Evolutionary conservation across 2,113 vertebrate species (phyloP).

Genomic region (Dipodomys spectabilis): DNA sequence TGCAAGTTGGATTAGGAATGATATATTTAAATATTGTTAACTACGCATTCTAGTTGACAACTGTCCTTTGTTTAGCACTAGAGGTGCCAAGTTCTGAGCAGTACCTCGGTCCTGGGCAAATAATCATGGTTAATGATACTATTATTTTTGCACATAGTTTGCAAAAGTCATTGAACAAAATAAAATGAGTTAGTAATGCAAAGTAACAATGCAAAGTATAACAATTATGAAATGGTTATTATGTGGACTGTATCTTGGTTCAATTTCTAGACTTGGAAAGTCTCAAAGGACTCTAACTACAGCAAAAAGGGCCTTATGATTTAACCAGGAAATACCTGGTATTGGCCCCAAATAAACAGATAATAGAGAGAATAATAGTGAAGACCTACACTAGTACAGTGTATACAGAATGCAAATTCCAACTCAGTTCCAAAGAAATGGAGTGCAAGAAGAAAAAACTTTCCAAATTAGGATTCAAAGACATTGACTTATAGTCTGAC

Average conservation of each 20-base stretch:
- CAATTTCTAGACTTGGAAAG: neutral
- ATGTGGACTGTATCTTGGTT: neutral
- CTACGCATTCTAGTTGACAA: fast-evolving
- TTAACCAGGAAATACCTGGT: neutral
- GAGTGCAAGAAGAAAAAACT: neutral
- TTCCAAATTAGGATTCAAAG: neutral
- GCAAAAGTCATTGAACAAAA: neutral
- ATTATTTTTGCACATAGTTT: neutral
- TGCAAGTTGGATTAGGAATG: neutral
- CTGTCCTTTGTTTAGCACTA: neutral
- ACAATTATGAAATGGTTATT: neutral
- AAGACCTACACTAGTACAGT: fast-evolving
- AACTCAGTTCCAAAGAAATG: neutral
- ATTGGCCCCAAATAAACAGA: neutral
- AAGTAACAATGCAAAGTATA: neutral
- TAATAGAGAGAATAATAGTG: neutral
- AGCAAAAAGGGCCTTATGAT: neutral
- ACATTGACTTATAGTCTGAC: neutral
- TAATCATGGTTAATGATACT: too few species aligned
- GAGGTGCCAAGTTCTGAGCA: neutral
- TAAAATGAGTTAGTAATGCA: neutral
- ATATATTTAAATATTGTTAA: neutral
- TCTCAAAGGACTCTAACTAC: neutral
- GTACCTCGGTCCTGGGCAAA: neutral
- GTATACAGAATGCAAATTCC: neutral